Conservation (phyloP, 2,113 vertebrate genomes). For the Pterocles gutturalis region DNA sequence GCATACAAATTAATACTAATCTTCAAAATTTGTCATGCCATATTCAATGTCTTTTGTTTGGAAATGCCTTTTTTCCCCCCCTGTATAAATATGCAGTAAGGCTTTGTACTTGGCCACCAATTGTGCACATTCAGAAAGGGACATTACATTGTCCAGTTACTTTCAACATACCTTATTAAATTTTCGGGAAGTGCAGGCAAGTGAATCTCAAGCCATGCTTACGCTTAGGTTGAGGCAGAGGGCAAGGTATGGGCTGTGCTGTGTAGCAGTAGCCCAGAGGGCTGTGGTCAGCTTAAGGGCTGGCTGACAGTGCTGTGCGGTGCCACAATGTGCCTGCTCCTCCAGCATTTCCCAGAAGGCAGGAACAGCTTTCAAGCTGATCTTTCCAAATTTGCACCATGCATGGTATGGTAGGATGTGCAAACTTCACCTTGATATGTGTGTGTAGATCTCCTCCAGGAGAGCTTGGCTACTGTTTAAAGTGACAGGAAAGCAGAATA, state of each 20-base stretch:
- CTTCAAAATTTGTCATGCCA: not conserved
- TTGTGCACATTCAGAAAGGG: not conserved
- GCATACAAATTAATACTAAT: not conserved
- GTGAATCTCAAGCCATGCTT: not conserved
- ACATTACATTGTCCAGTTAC: too few relatives aligned
- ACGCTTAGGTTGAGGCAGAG: accelerated
- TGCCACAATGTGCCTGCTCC: accelerated
- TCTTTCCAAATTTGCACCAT: not conserved
- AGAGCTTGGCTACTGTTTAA: not conserved
- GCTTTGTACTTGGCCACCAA: not conserved
- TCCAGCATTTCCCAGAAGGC: not conserved
- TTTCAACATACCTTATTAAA: not conserved
- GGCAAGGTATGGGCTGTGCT: accelerated
- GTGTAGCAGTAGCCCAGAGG: too few relatives aligned
- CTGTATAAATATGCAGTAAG: not conserved
- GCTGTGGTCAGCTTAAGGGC: too few relatives aligned
- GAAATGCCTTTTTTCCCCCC: not conserved
- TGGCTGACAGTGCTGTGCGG: not conserved
- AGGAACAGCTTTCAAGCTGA: not conserved
- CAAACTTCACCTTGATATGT: not conserved
- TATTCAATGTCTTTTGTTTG: not conserved
- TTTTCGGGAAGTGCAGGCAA: not conserved
- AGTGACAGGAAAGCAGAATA: not conserved
- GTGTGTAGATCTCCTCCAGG: not conserved
- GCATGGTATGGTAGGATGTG: accelerated